Percentiles rank a stretch among this genome's conserved stretches.
Evolutionary conservation across 2,888 invertebrate genomes (phyloP).

Genomic region (Drosophila tanythrix): DNA sequence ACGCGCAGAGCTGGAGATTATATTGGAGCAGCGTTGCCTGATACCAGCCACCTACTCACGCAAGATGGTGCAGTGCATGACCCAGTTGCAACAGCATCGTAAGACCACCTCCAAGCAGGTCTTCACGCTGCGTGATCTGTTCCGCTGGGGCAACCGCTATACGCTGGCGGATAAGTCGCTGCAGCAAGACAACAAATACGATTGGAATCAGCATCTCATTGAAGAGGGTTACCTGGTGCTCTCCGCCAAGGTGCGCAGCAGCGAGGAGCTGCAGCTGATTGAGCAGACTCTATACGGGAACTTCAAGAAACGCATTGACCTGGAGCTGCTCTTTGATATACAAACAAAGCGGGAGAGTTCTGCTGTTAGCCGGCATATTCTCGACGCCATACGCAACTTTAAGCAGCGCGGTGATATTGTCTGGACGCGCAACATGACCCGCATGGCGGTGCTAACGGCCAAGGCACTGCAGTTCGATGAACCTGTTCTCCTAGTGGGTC

Average conservation of each 20-base stretch:
- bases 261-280: conserved; percentile 93
- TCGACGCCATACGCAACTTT: conserved; percentile 88
- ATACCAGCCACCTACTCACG: conserved; percentile 95
- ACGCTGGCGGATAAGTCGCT: conserved; percentile 88
- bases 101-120: conserved; percentile 95
- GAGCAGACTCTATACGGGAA: conserved; percentile 91
- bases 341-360: conserved; percentile 88
- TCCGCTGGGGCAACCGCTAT: conserved; percentile 98
- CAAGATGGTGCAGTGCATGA: conserved; percentile 96
- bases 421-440: conserved; percentile 96
- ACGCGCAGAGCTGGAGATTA: conserved; percentile 92
- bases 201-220: conserved; percentile 98
- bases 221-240: conserved; percentile 98
- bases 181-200: conserved; percentile 89
- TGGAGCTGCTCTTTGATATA: conserved; percentile 90
- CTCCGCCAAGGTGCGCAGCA: conserved; percentile 95
- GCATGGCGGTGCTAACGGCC: conserved; percentile 90
- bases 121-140: conserved; percentile 97
- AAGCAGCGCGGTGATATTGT: conserved; percentile 90
- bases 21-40: conserved; percentile 94
- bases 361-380: conserved; percentile 89
- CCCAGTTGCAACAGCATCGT: conserved; percentile 93
- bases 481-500: conserved; percentile 97
- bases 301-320: conserved; percentile 90
- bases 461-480: conserved; percentile 96